Conservation (phyloP, 2,888 invertebrate genomes). For the Temnothorax ravouxi region DNA sequence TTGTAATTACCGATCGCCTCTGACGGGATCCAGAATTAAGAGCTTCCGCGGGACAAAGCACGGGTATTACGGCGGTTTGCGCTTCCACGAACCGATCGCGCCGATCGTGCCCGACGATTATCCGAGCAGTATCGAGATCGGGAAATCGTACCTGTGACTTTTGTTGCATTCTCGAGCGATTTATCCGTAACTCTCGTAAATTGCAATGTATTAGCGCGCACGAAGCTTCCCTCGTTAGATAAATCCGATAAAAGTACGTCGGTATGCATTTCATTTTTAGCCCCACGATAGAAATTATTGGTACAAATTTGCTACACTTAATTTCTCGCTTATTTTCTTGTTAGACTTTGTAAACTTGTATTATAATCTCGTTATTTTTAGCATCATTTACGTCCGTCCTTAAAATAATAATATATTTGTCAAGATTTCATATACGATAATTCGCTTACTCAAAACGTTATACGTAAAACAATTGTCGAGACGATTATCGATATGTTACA, state of each 20-base stretch:
- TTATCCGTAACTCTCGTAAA: background rate
- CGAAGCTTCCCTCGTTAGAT: background rate
- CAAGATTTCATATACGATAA: background rate
- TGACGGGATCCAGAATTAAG: conserved; percentile 59
- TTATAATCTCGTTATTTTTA: background rate
- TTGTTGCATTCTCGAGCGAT: conserved; percentile 24
- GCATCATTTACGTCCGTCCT: background rate
- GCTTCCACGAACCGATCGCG: conserved; percentile 58
- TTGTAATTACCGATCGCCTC: conserved; percentile 56
- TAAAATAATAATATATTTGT: background rate
- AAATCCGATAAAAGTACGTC: background rate
- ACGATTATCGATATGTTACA: background rate
- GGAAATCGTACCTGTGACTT: conserved; percentile 19
- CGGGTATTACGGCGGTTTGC: conserved; percentile 48
- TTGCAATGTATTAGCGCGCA: conserved; percentile 9
- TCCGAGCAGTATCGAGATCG: conserved; percentile 26
- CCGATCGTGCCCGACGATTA: conserved; percentile 32
- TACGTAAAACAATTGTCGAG: background rate
- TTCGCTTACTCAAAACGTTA: background rate
- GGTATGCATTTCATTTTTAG: background rate
- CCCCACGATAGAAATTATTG: background rate
- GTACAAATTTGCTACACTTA: background rate
- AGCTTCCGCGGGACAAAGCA: conserved; percentile 61
- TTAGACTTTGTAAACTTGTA: background rate
- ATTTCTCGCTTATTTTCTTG: background rate